A percentile compares a stretch with the other conserved stretches of the same genome.
Evolutionary conservation across 30 jellyfish, hydroid and myxozoan genomes (phyloP).

Genomic region (Clytia hemisphaerica): DNA sequence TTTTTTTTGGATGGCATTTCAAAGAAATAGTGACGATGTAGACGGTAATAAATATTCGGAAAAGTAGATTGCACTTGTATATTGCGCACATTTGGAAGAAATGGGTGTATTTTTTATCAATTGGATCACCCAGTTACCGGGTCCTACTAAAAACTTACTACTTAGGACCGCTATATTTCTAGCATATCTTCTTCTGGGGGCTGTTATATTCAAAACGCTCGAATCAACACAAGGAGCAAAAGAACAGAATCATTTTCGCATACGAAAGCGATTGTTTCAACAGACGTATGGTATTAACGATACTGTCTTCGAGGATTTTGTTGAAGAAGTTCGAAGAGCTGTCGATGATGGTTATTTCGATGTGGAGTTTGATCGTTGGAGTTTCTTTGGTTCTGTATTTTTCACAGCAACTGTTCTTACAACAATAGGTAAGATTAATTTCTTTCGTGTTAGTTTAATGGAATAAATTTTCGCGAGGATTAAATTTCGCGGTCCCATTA

Average conservation of each 20-base stretch:
- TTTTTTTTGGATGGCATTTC: too few species aligned
- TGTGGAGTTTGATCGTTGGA: conserved; percentile 84
- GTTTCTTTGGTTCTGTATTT: conserved; percentile 84
- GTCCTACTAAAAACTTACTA: conserved; percentile 74
- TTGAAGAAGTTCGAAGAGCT: conserved; percentile 61
- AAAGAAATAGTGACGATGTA: too few species aligned
- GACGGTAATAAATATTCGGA: too few species aligned
- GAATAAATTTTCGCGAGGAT: too few species aligned
- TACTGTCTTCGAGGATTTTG: conserved; percentile 42
- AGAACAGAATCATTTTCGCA: conserved; percentile 54
- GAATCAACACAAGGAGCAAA: conserved; percentile 53
- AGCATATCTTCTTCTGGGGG: conserved; percentile 69
- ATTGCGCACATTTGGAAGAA: too few species aligned
- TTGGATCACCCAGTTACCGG: conserved; percentile 74
- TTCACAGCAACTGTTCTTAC: conserved; percentile 87
- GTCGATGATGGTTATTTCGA: conserved; percentile 76
- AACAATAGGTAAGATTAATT: conserved; percentile 62
- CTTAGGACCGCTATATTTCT: conserved; percentile 54
- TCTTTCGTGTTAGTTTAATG: too few species aligned
- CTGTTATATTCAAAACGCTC: conserved; percentile 69
- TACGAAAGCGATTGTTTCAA: conserved; percentile 40
- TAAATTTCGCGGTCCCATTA: too few species aligned
- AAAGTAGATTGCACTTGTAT: too few species aligned
- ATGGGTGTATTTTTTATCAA: conserved; percentile 89
- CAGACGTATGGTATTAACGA: conserved; percentile 72